Base-by-base conservation (phyloP, 2,113 vertebrate genomes). In the Amazona vittata region DNA sequence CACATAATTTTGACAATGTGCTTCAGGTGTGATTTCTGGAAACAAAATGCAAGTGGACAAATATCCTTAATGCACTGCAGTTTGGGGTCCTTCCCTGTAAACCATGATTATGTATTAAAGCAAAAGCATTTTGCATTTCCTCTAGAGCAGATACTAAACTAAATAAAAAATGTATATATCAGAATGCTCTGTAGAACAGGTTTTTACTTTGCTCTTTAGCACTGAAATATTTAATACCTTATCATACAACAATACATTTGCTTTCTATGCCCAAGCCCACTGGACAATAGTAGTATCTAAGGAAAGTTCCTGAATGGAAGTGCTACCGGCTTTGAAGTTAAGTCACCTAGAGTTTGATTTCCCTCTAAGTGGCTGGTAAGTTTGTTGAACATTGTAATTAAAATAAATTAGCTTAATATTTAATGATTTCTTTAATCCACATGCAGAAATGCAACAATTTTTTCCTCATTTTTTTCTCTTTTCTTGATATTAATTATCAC, bases 1-100 rank as follows among this genome's bases (percentile, higher is more conserved):
- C 87, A 95, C 84, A 83, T 94, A 71, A 96, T 97, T 97, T 93
- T 93, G 82, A 90, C 93, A 57, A 73, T 25, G 11, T 87, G 55
- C 50, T 96, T 95, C 89, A 91, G 60, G 90, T 97, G 68, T 95
- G 70, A 91, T 94, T 95, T 93, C 83, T 69, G 55, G 57, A 86
- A 86, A 93, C 15, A 91, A 96, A 96, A 96, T 83, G 25, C 52
- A 81, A 92, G 44, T 26, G 22, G 81, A 78, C 89, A 93, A 95
- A 80, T 87, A 29, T 87, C 46, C 35, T 46, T 49, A 62, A 69
- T 76, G n/a, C 43, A 26, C 83, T 57, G 77, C 21, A 71, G 20
- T 86, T 95, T 74, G 52, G 39, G 12, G 29, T 71, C 28, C 35
- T 94, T 95, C 46, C 95, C 53, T 92, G 43, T 88, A 89, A 89